phyloP scores from a whole-genome alignment of 2,113 vertebrate species.

The Mobula hypostoma region DNA sequence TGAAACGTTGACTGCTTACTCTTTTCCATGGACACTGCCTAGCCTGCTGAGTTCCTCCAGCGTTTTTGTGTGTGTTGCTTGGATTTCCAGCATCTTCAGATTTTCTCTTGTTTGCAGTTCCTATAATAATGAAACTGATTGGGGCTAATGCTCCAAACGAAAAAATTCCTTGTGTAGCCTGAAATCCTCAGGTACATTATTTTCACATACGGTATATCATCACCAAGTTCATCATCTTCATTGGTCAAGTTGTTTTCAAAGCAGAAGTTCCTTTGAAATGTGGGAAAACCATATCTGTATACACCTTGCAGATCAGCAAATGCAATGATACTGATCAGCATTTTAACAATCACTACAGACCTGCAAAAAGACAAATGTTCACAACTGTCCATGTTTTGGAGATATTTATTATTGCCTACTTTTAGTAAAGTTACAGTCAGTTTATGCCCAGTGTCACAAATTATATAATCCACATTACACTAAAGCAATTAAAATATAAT shows the following conservation, averaged over 20 bases:
- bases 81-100: no score
- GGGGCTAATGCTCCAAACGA: not conserved
- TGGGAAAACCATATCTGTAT: not conserved
- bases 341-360: not conserved
- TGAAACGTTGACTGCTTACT: no score
- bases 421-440: not conserved
- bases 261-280: not conserved
- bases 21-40: no score
- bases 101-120: no score
- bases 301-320: not conserved
- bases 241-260: not conserved
- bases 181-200: not conserved
- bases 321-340: not conserved
- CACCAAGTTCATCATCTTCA: not conserved
- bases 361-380: not conserved
- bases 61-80: no score
- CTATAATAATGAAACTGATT: no score
- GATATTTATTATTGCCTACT: not conserved
- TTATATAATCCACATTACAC: not conserved
- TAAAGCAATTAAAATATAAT: not conserved
- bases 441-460: not conserved
- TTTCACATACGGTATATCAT: not conserved
- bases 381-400: not conserved
- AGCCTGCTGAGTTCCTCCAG: no score
- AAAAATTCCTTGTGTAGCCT: not conserved